Conservation (phyloP, 2,797 vertebrate species). For the Fratercula arctica region DNA sequence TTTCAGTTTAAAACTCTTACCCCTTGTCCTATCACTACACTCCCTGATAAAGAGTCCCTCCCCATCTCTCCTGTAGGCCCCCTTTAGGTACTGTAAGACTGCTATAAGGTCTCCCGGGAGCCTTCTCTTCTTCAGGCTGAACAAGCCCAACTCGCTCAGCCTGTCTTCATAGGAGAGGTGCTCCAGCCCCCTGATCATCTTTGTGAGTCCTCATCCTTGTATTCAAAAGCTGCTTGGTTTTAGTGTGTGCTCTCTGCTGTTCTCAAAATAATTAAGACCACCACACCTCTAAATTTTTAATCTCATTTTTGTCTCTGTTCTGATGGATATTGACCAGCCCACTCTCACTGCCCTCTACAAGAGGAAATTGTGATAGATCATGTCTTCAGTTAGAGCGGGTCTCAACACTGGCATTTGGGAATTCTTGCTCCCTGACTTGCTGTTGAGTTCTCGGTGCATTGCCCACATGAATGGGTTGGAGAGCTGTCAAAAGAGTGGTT, state of each 20-base stretch:
- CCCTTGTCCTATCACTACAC: no score
- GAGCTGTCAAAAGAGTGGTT: background rate
- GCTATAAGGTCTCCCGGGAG: no score
- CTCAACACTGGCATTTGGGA: background rate
- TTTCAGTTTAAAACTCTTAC: no score
- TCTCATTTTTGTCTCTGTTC: background rate
- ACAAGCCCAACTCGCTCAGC: no score
- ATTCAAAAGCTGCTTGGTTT: background rate
- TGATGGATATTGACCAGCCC: background rate
- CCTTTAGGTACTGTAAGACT: no score
- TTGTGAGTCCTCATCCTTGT: background rate
- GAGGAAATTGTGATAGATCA: background rate
- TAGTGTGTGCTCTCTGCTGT: background rate
- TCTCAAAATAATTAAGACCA: background rate
- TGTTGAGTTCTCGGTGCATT: background rate
- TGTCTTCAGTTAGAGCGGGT: background rate
- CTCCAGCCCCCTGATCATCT: no score
- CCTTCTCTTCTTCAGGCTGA: no score
- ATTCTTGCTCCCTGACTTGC: background rate
- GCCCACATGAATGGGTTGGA: background rate
- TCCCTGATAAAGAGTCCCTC: no score
- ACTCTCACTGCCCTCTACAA: background rate
- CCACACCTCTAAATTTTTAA: background rate
- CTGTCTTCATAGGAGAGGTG: no score
- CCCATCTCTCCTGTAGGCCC: no score